These are phyloP conservation scores for Mnemiopsis leidyi DNA, from an alignment of 37 sponge, comb jelly and placozoan species.

Conservation along the genomic window DNA sequence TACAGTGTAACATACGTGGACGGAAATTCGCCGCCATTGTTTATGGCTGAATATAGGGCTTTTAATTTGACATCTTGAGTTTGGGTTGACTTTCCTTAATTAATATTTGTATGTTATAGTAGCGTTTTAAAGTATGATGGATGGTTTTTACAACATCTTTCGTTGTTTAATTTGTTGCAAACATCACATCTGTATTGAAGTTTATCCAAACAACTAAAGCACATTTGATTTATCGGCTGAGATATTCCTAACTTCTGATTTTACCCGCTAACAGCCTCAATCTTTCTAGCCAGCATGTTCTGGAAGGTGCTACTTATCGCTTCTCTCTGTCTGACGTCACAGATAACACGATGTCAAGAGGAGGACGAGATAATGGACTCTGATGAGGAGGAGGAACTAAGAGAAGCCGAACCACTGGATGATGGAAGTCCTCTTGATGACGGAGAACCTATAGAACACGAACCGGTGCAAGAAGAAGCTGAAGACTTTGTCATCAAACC, in stretches of 20 bases:
- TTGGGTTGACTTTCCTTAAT: background rate
- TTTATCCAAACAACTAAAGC: too few relatives aligned
- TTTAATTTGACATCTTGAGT: background rate
- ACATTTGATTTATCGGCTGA: too few relatives aligned
- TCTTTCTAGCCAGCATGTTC: constrained; percentile 11
- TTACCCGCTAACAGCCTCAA: too few relatives aligned
- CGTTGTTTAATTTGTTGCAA: background rate
- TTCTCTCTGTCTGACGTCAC: background rate
- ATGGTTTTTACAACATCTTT: background rate
- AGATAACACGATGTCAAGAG: background rate
- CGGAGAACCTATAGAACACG: background rate
- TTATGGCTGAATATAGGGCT: background rate
- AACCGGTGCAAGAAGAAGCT: constrained; percentile 79
- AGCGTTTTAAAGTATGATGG: background rate
- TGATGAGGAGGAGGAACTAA: background rate
- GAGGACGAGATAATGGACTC: constrained; percentile 7
- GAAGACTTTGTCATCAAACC: constrained; percentile 76
- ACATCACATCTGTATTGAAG: too few relatives aligned
- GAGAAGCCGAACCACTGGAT: background rate
- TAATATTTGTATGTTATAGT: background rate
- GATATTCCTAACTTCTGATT: too few relatives aligned
- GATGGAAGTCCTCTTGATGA: constrained; percentile 33
- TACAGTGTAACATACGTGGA: background rate
- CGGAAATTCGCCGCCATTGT: background rate
- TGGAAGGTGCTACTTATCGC: constrained; percentile 36